phyloP scores from a whole-genome alignment of 1,140 invertebrate genomes.

The Maniola jurtina region DNA sequence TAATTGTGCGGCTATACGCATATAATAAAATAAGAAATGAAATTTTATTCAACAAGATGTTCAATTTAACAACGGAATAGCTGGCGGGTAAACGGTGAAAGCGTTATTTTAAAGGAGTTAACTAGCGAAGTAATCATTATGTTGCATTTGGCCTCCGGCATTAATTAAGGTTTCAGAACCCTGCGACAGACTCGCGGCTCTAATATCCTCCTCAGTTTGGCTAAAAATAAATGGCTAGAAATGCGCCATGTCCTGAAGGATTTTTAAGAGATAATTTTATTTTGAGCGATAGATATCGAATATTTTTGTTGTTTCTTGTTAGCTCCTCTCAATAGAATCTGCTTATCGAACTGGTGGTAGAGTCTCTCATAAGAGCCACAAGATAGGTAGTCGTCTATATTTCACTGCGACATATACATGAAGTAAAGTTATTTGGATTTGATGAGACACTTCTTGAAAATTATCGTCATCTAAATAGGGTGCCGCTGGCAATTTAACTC shows the following conservation, averaged over 20 bases:
- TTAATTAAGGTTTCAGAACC: conserved; percentile 67
- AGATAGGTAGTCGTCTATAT: too few species aligned
- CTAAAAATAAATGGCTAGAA: conserved; percentile 11
- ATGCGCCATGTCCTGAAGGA: not conserved
- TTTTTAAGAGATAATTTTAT: not conserved
- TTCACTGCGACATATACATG: too few species aligned
- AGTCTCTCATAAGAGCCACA: too few species aligned
- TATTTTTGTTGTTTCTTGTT: too few species aligned
- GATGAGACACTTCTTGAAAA: too few species aligned
- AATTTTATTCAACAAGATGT: not conserved
- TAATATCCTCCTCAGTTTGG: conserved; percentile 22
- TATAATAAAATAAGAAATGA: not conserved
- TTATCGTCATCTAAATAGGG: too few species aligned
- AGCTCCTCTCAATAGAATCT: too few species aligned
- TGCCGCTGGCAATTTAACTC: too few species aligned
- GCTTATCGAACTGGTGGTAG: too few species aligned
- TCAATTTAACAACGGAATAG: not conserved
- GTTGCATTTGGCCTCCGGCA: conserved; percentile 53
- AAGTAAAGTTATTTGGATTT: too few species aligned
- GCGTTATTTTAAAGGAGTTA: conserved; percentile 37
- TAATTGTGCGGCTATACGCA: too few species aligned
- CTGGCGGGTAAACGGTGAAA: conserved; percentile 27
- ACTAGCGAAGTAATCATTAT: conserved; percentile 48
- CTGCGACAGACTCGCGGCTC: conserved; percentile 37
- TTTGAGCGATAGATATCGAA: too few species aligned